Conservation (phyloP, 2,113 vertebrate species). For the Miniopterus natalensis region DNA sequence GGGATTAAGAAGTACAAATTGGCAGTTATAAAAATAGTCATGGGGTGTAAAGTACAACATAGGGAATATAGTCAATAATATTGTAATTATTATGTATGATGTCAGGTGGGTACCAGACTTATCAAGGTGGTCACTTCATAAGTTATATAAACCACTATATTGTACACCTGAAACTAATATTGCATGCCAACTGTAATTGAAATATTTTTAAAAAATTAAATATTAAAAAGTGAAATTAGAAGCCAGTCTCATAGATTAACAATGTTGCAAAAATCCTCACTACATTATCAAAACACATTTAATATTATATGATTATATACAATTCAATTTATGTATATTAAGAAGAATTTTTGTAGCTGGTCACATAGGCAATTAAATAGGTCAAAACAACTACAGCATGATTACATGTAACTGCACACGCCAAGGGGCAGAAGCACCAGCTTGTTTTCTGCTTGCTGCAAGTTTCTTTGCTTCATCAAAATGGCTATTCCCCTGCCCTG, state of each 20-base stretch:
- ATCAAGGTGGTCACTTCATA: not conserved
- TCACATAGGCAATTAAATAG: not conserved
- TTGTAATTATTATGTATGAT: not conserved
- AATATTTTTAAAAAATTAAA: not conserved
- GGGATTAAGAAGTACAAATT: not conserved
- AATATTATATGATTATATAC: not conserved
- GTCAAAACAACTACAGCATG: not conserved
- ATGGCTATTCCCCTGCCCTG: not conserved
- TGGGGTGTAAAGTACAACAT: not conserved
- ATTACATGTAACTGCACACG: not conserved
- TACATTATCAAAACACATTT: not conserved
- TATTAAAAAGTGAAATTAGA: not conserved
- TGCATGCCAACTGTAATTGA: not conserved
- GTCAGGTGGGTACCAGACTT: not conserved
- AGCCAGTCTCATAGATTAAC: not conserved
- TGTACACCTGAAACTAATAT: not conserved
- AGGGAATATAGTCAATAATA: not conserved
- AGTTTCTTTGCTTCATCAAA: not conserved
- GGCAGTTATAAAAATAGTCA: not conserved
- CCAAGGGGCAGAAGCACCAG: rapidly evolving
- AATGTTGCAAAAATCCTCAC: not conserved
- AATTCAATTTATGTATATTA: not conserved
- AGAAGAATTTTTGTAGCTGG: not conserved
- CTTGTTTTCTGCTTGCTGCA: not conserved
- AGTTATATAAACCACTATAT: not conserved